A percentile compares a stretch with the other conserved stretches of the same genome.
phyloP scores from a whole-genome alignment of 2,113 vertebrate species.

The Suricata suricatta region DNA sequence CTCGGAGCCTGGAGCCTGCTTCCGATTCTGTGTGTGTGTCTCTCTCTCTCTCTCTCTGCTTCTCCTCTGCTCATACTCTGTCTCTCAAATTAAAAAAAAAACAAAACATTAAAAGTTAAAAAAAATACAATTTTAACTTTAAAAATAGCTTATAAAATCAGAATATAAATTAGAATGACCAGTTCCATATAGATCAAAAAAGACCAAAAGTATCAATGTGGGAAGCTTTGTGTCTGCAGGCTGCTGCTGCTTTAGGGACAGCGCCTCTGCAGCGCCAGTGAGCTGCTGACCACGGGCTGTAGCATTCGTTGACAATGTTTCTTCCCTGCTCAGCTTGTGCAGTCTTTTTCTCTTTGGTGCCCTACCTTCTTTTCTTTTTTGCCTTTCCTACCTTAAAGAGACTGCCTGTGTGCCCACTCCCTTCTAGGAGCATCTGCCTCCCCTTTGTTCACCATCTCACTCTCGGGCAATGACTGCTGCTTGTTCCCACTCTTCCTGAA shows the following conservation, averaged over 20 bases:
- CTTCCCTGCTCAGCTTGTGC: neutral
- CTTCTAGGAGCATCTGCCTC: neutral
- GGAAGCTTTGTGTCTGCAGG: neutral
- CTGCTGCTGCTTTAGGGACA: neutral
- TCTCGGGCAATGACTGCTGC: too few species aligned
- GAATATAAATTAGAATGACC: neutral
- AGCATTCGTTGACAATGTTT: neutral
- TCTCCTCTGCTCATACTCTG: too few species aligned
- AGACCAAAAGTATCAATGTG: neutral
- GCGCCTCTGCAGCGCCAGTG: neutral
- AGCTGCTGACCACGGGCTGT: neutral
- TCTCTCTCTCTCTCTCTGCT: too few species aligned
- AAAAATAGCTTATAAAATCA: neutral
- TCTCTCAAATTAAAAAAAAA: too few species aligned
- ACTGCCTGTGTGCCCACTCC: neutral
- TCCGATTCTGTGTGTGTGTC: too few species aligned
- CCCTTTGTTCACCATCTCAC: neutral
- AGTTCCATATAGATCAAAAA: neutral
- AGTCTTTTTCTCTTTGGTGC: neutral
- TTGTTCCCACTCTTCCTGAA: neutral
- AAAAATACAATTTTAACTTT: neutral
- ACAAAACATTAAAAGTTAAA: too few species aligned
- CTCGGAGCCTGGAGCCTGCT: too few species aligned
- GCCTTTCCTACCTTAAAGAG: neutral
- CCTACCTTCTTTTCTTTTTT: neutral